Evolutionary conservation across 2,797 vertebrate species (phyloP), one percentile per base, ranked within the genome.

Genomic region (Stomatorhinus walkeri): DNA sequence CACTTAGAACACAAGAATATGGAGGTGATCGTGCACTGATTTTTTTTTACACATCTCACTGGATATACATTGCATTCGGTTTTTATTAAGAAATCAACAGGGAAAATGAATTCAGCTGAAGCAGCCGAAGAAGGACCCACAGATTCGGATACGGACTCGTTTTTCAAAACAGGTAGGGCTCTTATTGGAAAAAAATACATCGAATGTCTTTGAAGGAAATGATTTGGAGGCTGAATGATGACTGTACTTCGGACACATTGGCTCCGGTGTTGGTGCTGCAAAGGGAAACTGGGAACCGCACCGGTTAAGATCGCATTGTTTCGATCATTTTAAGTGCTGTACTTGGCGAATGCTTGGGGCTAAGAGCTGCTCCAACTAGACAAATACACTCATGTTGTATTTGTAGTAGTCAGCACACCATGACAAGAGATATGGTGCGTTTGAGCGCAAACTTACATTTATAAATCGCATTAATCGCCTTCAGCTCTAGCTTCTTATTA

Each of bases 71-170:
- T 87, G 88, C 88, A 89, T 87, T 86, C 28, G 48, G 56, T 89
- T 88, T 87, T 83, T 51, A n/a, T 56, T 91, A 49, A 87, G 90
- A 90, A 87, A 89, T 64, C 89, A 81, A 83, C 89, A 87, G 68
- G 88, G 52, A 88, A 64, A 64, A 96, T 96, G 96, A 97, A 96
- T 95, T 94, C 95, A 90, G 93, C 94, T 64, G 96, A 96, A 94
- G 96, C 95, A 91, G 93, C 96, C 85, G 96, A 96, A 89, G 96
- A 97, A 91, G 95, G 96, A 91, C 96, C 94, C n/a, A 94, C 94
- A 19, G 96, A 97, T 91, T 95, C 96, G 52, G 96, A 97, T 91
- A 96, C 96, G 93, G 96, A 97, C 89, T 96, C 96, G 92, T 97
- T 97, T 94, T 97, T 96, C 93, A 95, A 96, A 91, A 96, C 96